These are phyloP conservation scores for Synanthedon tipuliformis DNA, from an alignment of 2,888 invertebrate genomes.

Conservation along the genomic window DNA sequence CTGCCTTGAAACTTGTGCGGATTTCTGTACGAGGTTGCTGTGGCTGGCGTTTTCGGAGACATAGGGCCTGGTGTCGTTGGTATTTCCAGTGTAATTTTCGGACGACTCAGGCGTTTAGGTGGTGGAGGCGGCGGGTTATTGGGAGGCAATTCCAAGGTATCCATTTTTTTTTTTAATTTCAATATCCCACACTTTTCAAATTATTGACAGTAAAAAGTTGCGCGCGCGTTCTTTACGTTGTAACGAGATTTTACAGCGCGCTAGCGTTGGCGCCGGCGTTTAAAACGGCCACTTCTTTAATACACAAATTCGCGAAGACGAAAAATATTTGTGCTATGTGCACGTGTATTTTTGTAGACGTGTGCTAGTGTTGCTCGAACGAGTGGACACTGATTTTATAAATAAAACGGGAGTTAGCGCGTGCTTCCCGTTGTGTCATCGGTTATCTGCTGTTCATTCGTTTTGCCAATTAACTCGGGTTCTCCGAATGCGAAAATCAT, in stretches of 20 bases:
- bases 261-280: conserved; percentile 34
- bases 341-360: conserved; percentile 24
- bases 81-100: conserved; percentile 65
- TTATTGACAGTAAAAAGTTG: too few relatives aligned
- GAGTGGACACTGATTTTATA: conserved; percentile 61
- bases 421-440: conserved; percentile 52
- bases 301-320: conserved; percentile 19
- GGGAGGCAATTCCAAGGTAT: conserved; percentile 36
- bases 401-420: conserved; percentile 44
- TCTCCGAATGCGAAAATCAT: conserved; percentile 7
- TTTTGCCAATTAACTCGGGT: conserved; percentile 7
- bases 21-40: conserved; percentile 30
- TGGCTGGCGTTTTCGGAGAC: conserved; percentile 26
- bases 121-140: conserved; percentile 49
- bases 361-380: conserved; percentile 31
- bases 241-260: not conserved
- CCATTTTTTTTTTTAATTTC: conserved; percentile 20
- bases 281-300: conserved; percentile 12
- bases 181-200: not conserved
- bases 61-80: conserved; percentile 29
- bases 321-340: conserved; percentile 20
- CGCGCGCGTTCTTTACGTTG: too few relatives aligned
- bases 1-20: conserved; percentile 34
- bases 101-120: conserved; percentile 39
- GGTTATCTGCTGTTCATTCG: conserved; percentile 5